Evolutionary conservation across 2,113 vertebrate species (phyloP), one percentile per base, ranked within the genome.

Genomic region (Rousettus leschenaultii): DNA sequence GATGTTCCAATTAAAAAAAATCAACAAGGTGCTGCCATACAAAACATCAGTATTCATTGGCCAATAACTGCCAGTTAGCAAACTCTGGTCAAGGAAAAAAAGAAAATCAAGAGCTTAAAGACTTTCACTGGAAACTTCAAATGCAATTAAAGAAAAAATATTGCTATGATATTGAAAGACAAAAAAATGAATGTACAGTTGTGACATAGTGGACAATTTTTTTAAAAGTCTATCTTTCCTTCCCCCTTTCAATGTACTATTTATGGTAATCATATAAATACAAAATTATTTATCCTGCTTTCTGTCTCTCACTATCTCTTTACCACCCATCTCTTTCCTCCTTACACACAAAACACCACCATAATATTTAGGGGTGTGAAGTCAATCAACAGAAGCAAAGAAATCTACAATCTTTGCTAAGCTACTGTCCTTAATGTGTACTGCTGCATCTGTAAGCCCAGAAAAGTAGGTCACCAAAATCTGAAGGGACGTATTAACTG

Each of bases 401-500:
- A 89, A 93, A 96, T 92, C 55, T 79, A 79, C 77, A 45, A 13
- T 89, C 82, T 48, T 91, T 26, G 33, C 70, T 7, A 53, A 94
- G 86, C n/a, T 0, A 3, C 70, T 91, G 21, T 84, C 79, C 83
- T 96, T 96, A 96, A 90, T 97, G 70, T 57, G 35, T 40, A n/a
- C 55, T 22, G 19, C 55, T 0, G 0, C 82, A 86, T 95, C 85
- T 96, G 82, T 89, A 89, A 97, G 79, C 43, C n/a, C 26, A 16
- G 82, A 70, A 93, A 98, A 97, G 91, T 94, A 97, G 95, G 94
- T 94, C 96, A 97, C 79, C 93, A 89, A 57, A 97, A 91, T 91
- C 97, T 95, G 91, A 94, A 88, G 97, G 97, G 95, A 97, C 82
- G 92, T 97, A 77, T 97, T 95, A 95, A 93, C 94, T 86, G 82